Percentiles rank a stretch among this genome's conserved stretches.
Conservation (phyloP, 1,140 invertebrate species). For the Liolophura sinensis region DNA sequence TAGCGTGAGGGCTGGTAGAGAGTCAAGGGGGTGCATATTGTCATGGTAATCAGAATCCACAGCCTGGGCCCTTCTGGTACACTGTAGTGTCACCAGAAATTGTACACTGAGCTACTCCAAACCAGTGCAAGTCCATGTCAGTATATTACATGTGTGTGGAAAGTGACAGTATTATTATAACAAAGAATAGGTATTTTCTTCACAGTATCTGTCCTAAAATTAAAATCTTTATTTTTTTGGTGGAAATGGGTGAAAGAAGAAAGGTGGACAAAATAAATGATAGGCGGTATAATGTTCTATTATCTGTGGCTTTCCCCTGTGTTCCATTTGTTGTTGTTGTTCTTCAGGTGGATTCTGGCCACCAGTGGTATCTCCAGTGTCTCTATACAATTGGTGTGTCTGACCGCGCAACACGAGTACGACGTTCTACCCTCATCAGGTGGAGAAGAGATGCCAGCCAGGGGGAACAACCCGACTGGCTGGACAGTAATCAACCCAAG, state of each 20-base stretch:
- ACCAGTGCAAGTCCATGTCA: no score
- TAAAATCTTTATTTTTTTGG: no score
- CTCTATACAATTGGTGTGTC: conserved; percentile 53
- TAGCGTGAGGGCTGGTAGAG: no score
- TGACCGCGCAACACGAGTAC: conserved; percentile 19
- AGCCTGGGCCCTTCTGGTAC: no score
- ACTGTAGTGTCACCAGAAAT: no score
- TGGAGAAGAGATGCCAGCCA: conserved; percentile 3
- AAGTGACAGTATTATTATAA: no score
- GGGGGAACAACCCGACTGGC: conserved; percentile 7
- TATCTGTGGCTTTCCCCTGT: background rate
- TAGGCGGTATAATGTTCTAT: background rate
- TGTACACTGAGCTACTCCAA: no score
- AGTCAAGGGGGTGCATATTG: no score
- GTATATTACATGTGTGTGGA: no score
- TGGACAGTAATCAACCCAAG: conserved; percentile 14
- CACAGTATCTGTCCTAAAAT: no score
- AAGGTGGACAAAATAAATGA: background rate
- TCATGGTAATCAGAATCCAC: no score
- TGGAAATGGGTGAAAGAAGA: background rate
- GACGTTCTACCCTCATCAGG: conserved; percentile 17
- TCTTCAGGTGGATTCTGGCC: conserved; percentile 51
- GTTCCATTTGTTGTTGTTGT: conserved; percentile 10
- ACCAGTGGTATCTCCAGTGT: conserved; percentile 60
- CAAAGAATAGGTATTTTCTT: no score